A percentile compares a stretch with the other conserved stretches of the same genome.
These are phyloP conservation scores for Bergia puertoricense DNA, from an alignment of 92 coral and sea anemone genomes.

Conservation along the genomic window DNA sequence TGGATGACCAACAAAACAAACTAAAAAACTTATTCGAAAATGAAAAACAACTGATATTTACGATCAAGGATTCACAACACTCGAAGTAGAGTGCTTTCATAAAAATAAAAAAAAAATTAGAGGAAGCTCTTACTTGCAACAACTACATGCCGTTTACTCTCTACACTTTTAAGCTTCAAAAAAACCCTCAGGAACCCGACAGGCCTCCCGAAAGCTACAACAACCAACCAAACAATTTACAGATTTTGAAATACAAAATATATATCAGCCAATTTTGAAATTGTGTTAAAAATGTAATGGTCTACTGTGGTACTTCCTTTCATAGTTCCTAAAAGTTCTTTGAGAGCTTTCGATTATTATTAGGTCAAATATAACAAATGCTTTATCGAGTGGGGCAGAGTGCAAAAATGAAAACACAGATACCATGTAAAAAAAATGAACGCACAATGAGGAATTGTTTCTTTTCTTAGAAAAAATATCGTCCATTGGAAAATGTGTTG, in stretches of 20 bases:
- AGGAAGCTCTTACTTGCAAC: slow-evolving; percentile 9
- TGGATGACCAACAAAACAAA: too few species aligned
- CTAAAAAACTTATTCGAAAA: too few species aligned
- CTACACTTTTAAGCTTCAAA: neutral
- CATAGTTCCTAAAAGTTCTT: slow-evolving; percentile 15
- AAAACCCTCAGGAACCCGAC: neutral
- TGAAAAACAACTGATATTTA: neutral
- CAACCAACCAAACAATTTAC: neutral
- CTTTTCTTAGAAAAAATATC: neutral
- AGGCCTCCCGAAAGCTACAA: neutral
- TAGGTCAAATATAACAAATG: neutral
- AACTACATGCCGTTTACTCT: neutral
- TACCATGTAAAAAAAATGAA: neutral
- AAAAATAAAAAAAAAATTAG: neutral
- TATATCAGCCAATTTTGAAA: neutral
- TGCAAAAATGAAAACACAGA: neutral
- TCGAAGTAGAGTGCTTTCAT: too few species aligned
- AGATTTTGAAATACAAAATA: neutral
- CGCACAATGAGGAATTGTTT: neutral
- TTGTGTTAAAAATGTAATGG: neutral
- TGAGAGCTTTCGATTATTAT: neutral
- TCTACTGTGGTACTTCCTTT: neutral
- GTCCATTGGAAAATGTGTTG: neutral
- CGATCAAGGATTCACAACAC: too few species aligned
- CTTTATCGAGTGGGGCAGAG: neutral